These are phyloP conservation scores for Cebidichthys violaceus DNA, from an alignment of 2,113 vertebrate species.

Conservation along the genomic window DNA sequence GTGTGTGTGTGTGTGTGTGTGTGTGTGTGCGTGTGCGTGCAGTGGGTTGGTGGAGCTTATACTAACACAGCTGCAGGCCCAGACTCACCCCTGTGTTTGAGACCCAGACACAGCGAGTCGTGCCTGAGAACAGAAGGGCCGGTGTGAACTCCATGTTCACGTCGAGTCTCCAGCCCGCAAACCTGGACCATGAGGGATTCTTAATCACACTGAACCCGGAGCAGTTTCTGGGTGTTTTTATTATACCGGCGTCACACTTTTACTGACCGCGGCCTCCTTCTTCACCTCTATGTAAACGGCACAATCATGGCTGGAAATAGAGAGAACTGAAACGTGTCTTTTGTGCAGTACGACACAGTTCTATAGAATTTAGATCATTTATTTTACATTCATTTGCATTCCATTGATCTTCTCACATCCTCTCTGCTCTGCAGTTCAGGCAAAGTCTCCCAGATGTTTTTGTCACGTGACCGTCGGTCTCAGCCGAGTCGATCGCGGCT, in stretches of 20 bases:
- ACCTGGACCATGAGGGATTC: not conserved
- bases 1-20: constrained; percentile 26
- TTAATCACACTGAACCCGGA: not conserved
- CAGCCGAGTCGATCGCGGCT: no score
- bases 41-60: constrained; percentile 56
- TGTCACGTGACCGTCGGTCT: no score
- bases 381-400: no score
- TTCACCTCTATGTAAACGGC: not conserved
- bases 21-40: constrained; percentile 40
- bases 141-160: constrained; percentile 23
- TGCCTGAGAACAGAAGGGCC: constrained; percentile 18
- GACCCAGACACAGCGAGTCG: not conserved
- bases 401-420: no score
- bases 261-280: no score
- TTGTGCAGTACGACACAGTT: no score
- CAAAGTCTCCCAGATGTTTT: no score
- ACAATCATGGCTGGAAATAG: no score
- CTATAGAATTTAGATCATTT: no score
- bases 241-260: no score
- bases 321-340: no score
- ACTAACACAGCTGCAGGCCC: constrained; percentile 77
- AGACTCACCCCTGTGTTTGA: constrained; percentile 47
- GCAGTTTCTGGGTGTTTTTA: not conserved
- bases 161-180: not conserved
- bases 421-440: no score